phyloP scores from a whole-genome alignment of 2,113 vertebrate genomes.

The Danio rerio region DNA sequence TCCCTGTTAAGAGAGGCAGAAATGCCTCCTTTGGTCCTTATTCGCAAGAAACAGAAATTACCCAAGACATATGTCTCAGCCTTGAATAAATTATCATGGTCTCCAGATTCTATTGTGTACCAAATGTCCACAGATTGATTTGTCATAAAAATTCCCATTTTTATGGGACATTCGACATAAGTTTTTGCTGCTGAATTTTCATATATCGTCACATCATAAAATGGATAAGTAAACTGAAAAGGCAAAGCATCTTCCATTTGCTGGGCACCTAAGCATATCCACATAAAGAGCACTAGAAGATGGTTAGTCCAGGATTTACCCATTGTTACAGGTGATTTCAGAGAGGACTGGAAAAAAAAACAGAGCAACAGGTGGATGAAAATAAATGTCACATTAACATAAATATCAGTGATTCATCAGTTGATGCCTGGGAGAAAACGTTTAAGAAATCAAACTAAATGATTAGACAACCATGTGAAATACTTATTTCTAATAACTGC shows the following conservation, averaged over 20 bases:
- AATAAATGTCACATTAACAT: not conserved
- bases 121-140: slow-evolving; percentile 79
- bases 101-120: slow-evolving; percentile 85
- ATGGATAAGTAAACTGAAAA: slow-evolving; percentile 79
- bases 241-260: slow-evolving; percentile 61
- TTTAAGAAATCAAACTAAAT: too few relatives aligned
- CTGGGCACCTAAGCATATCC: slow-evolving; percentile 73
- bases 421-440: not conserved
- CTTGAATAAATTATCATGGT: slow-evolving; percentile 86
- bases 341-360: slow-evolving; percentile 67
- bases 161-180: slow-evolving; percentile 79
- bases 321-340: slow-evolving; percentile 71
- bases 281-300: slow-evolving; percentile 77
- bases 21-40: slow-evolving; percentile 88
- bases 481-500: too few relatives aligned
- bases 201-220: slow-evolving; percentile 83
- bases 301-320: slow-evolving; percentile 72
- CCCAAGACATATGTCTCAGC: slow-evolving; percentile 84
- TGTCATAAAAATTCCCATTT: slow-evolving; percentile 83
- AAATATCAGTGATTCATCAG: not conserved
- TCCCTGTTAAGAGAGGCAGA: slow-evolving; percentile 85
- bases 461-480: too few relatives aligned
- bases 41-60: slow-evolving; percentile 85
- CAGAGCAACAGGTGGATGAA: slow-evolving; percentile 35
- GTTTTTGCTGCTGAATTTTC: slow-evolving; percentile 88